phyloP scores from a whole-genome alignment of 2,113 vertebrate genomes.

The Etheostoma spectabile region DNA sequence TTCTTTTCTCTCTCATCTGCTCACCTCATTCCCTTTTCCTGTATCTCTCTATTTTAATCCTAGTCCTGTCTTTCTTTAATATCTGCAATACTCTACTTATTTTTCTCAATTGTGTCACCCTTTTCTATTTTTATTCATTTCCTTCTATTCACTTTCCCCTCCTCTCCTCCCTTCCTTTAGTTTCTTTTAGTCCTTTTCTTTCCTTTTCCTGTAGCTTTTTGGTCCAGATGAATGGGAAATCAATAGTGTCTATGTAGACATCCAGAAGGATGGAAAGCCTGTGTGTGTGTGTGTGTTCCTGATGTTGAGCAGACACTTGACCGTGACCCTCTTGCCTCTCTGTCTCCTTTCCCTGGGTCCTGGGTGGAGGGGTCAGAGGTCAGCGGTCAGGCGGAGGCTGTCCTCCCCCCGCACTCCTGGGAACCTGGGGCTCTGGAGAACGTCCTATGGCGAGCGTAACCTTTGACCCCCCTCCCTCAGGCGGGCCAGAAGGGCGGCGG shows the following conservation, averaged over 20 bases:
- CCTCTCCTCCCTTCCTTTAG: neutral
- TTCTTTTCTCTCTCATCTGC: neutral
- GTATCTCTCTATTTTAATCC: neutral
- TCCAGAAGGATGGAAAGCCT: slow-evolving; percentile 66
- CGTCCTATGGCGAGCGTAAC: slow-evolving; percentile 45
- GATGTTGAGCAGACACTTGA: slow-evolving; percentile 59
- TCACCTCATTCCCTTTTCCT: neutral
- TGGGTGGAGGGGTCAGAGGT: slow-evolving; percentile 46
- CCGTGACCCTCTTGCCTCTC: slow-evolving; percentile 45
- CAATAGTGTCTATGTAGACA: slow-evolving; percentile 75
- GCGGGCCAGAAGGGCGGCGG: slow-evolving; percentile 10
- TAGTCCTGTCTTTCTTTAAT: neutral
- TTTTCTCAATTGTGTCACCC: neutral
- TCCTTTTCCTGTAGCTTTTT: slow-evolving; percentile 35
- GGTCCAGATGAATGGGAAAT: slow-evolving; percentile 74
- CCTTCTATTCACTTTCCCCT: neutral
- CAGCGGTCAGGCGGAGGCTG: slow-evolving; percentile 33
- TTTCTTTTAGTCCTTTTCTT: neutral
- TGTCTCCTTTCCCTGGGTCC: slow-evolving; percentile 27
- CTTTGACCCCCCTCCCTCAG: slow-evolving; percentile 51
- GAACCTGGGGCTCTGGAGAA: slow-evolving; percentile 31
- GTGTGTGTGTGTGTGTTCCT: slow-evolving; percentile 18
- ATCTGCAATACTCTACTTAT: neutral
- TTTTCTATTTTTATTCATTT: neutral
- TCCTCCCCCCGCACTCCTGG: slow-evolving; percentile 23